phyloP scores from a whole-genome alignment of 2,113 vertebrate genomes.

The Tylochromis polylepis region DNA sequence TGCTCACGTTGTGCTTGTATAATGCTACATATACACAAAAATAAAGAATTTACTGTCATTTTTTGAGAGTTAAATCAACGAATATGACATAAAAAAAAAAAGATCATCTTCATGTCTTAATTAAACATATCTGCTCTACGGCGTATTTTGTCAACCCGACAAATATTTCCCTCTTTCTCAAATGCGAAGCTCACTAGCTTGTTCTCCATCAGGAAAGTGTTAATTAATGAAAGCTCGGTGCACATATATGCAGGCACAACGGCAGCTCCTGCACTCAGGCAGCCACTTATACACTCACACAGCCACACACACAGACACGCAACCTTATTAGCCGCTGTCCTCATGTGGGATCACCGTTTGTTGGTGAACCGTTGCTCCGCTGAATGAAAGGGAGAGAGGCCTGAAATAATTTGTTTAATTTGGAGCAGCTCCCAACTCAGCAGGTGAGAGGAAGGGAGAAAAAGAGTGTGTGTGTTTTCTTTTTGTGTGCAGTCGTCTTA shows the following conservation, averaged over 20 bases:
- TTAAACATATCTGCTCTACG: constrained; percentile 64
- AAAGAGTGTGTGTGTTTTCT: not conserved
- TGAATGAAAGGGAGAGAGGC: constrained; percentile 48
- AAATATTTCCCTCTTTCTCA: constrained; percentile 77
- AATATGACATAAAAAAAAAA: not conserved
- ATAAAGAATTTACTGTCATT: not conserved
- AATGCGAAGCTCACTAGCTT: constrained; percentile 76
- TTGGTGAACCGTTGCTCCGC: constrained; percentile 36
- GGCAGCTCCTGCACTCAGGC: not conserved
- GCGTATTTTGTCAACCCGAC: constrained; percentile 70
- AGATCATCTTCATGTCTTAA: constrained; percentile 47
- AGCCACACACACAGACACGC: not conserved
- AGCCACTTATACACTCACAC: not conserved
- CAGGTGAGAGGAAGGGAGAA: constrained; percentile 71
- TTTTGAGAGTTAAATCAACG: not conserved
- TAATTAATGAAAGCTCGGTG: constrained; percentile 88
- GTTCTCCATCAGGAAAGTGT: constrained; percentile 80
- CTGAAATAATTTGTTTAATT: constrained; percentile 84
- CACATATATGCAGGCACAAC: constrained; percentile 35
- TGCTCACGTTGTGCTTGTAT: not conserved
- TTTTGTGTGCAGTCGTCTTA: constrained; percentile 1
- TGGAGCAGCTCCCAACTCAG: constrained; percentile 76
- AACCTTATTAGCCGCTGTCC: constrained; percentile 78
- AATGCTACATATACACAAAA: not conserved
- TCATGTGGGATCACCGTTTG: constrained; percentile 69